A percentile compares a stretch with the other conserved stretches of the same genome.
Conservation (phyloP, 2,888 invertebrate genomes). For the Melangyna quadrimaculata region DNA sequence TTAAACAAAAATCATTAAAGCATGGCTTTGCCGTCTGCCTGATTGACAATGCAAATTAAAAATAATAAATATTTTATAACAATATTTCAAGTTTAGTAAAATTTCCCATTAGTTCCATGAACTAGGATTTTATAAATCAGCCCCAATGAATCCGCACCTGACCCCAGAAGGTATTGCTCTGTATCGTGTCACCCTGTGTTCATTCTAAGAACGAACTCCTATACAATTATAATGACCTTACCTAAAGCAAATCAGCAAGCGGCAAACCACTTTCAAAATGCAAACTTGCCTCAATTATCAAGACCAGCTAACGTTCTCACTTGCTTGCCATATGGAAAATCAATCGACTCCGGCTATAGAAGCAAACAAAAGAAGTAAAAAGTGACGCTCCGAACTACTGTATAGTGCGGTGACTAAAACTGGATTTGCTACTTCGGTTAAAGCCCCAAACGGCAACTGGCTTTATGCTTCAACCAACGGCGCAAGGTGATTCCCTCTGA, state of each 20-base stretch:
- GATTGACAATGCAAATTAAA: too few relatives aligned
- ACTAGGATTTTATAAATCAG: neutral
- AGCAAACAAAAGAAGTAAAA: conserved; percentile 47
- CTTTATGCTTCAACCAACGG: conserved; percentile 18
- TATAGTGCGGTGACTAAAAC: conserved; percentile 31
- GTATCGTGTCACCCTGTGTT: conserved; percentile 7
- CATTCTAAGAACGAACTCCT: conserved; percentile 33
- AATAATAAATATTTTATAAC: too few relatives aligned
- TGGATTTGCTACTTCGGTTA: conserved; percentile 39
- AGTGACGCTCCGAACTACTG: conserved; percentile 12
- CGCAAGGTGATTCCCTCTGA: conserved; percentile 67
- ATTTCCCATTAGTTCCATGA: neutral
- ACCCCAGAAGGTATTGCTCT: neutral
- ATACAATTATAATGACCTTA: conserved; percentile 47
- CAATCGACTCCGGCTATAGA: conserved; percentile 37
- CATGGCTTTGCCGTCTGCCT: too few relatives aligned
- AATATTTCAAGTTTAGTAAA: neutral
- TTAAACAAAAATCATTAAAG: too few relatives aligned
- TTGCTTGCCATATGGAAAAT: conserved; percentile 32
- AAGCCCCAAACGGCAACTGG: conserved; percentile 7
- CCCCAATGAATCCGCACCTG: neutral
- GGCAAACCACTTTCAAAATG: conserved; percentile 68
- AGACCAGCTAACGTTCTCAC: conserved; percentile 40
- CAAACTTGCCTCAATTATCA: conserved; percentile 61
- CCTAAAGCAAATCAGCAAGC: conserved; percentile 46